A percentile compares a stretch with the other conserved stretches of the same genome.
These are phyloP conservation scores for Malurus leucopterus DNA, from an alignment of 2,797 vertebrate species.

Conservation along the genomic window DNA sequence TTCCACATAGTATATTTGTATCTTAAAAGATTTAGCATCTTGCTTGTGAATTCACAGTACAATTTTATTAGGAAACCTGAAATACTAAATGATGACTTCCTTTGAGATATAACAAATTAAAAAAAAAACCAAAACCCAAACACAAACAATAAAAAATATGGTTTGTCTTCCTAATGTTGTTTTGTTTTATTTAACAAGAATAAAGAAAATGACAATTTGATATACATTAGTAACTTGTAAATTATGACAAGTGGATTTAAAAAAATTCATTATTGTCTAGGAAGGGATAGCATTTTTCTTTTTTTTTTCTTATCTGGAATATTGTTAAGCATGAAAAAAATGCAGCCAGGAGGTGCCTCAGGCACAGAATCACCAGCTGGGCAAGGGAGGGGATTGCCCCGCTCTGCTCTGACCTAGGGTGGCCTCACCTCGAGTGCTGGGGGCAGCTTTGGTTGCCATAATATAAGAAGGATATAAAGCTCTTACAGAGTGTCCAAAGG, in stretches of 20 bases:
- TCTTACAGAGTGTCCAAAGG: background rate
- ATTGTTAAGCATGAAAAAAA: background rate
- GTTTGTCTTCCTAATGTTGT: background rate
- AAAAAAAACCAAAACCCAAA: background rate
- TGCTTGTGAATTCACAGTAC: background rate
- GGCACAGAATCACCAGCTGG: rapidly evolving
- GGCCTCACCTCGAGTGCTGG: rapidly evolving
- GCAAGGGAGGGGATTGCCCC: background rate
- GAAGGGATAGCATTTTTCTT: background rate
- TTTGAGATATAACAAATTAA: background rate
- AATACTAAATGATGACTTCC: background rate
- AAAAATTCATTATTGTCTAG: background rate
- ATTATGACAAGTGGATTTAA: background rate
- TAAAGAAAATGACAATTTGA: background rate
- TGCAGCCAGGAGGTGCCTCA: background rate
- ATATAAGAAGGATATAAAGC: background rate
- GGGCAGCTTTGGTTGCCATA: background rate
- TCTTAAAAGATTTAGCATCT: background rate
- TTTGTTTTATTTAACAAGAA: slow-evolving; percentile 1
- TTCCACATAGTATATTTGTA: background rate
- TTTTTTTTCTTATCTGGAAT: background rate
- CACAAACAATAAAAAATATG: background rate
- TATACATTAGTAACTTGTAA: background rate
- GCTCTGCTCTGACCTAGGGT: background rate
- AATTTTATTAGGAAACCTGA: background rate